Base-by-base conservation (phyloP, 1,140 invertebrate genomes). In the Lutraria rhynchaena region DNA sequence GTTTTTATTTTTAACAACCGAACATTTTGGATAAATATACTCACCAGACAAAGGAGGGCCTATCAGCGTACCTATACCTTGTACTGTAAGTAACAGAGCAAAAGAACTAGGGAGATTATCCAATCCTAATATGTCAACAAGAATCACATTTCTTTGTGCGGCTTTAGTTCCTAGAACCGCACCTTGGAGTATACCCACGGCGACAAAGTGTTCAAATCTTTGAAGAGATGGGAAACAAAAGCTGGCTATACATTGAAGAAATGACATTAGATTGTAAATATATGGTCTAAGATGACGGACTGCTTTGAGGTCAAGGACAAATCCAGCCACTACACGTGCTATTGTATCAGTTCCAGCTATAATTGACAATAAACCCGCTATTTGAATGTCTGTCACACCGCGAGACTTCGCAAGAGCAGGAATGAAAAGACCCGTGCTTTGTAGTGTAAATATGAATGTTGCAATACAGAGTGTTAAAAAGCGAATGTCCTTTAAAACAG, bases 101-200 rank as follows among this genome's bases (percentile, higher is more conserved):
- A 98, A 99, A 19, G 97, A 97, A 91, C 97, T 98, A 0, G 97
- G 97, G 17, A 98, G 91, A 86, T 96, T 96, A 87, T 98, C 96
- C 78, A 98, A 92, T 0, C 98, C 98, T 69, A 99, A 93, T 37
- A 99, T 94, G 87, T 99, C 98, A 7, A 99, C 98, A 17, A 94
- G 86, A 46, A 99, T 94, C 51, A 99, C 96, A 0, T 98, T 98
- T 80, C 98, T 95, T 29, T 99, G 93, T 0, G 98, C 98, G 15
- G 98, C 96, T 73, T 93, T 93, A 37, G 60, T 85, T 4, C 75
- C 75, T 33, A 41, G 49, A 1, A 55, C 29, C 33, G 19, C 4
- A 11, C 75, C 75, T 1, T 67, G 60, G 41, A 83, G 46, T 15
- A 58, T 73, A 55, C 81, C 81, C 2, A 85, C 17, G 7, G 82